Evolutionary conservation across 2,113 vertebrate species (phyloP).

Genomic region (Grammomys dolichurus): DNA sequence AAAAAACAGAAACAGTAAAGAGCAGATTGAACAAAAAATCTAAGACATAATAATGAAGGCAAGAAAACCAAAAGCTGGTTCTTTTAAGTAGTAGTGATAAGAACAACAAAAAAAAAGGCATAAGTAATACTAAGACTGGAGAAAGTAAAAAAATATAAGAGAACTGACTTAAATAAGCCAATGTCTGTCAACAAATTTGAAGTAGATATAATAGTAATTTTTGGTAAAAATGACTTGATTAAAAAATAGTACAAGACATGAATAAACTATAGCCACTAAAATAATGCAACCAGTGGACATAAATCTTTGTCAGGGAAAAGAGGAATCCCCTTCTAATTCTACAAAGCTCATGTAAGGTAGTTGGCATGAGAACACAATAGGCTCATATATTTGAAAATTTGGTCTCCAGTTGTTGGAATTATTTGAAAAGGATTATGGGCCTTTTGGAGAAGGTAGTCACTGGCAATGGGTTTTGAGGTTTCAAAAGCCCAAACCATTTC

Average conservation of each 20-base stretch:
- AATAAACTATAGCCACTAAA: not conserved
- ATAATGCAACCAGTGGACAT: not conserved
- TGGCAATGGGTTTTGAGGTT: not conserved
- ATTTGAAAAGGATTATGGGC: not conserved
- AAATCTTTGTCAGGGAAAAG: not conserved
- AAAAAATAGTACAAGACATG: not conserved
- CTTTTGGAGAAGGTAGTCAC: not conserved
- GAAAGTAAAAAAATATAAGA: not conserved
- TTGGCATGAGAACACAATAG: too few species aligned
- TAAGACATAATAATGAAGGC: not conserved
- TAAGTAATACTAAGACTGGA: conserved; percentile 4
- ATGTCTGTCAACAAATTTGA: not conserved
- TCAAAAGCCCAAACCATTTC: not conserved
- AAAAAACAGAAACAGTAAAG: not conserved
- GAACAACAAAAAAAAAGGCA: not conserved
- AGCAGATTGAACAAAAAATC: not conserved
- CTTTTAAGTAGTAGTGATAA: not conserved
- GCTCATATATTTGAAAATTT: not conserved
- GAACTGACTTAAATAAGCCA: not conserved
- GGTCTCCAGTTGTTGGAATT: not conserved
- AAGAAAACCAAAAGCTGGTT: conserved; percentile 18
- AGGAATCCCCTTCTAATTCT: not conserved
- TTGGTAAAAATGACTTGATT: not conserved
- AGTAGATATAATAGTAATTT: not conserved
- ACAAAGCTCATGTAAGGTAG: not conserved